Conservation (phyloP, 2,797 vertebrate genomes). For the Hydrophis major region DNA sequence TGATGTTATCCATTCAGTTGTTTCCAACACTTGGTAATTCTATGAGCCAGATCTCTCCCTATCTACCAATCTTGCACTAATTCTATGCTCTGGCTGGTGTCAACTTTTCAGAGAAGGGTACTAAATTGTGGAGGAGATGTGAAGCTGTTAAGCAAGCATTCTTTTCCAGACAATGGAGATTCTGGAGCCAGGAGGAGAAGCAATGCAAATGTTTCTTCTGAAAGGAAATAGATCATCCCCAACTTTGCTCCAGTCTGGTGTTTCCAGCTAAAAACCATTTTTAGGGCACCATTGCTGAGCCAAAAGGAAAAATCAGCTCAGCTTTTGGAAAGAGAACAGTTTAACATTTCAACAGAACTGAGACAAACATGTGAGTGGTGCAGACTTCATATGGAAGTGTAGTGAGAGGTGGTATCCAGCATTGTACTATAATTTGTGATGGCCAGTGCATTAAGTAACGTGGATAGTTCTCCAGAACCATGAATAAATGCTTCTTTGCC, state of each 20-base stretch:
- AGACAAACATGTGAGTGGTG: not conserved
- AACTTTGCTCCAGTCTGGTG: not conserved
- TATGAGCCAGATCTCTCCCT: not conserved
- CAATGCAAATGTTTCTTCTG: not conserved
- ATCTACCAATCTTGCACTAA: not conserved
- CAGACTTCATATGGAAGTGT: not conserved
- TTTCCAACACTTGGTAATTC: not conserved
- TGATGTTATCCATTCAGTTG: not conserved
- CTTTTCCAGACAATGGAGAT: not conserved
- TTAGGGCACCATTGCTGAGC: not conserved
- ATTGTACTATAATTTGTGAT: not conserved
- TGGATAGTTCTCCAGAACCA: not conserved
- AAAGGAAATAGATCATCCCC: not conserved
- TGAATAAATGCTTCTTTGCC: not conserved
- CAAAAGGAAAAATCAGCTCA: not conserved
- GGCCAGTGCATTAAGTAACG: no score
- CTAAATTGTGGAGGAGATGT: not conserved
- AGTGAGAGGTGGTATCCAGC: not conserved
- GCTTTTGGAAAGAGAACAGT: not conserved
- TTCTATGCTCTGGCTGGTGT: not conserved
- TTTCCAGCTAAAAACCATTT: not conserved
- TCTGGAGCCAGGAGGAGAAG: not conserved
- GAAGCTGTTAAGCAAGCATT: not conserved
- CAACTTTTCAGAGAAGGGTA: not conserved
- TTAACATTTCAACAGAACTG: not conserved